Conservation (phyloP, 1,140 invertebrate species). For the Halyomorpha halys region DNA sequence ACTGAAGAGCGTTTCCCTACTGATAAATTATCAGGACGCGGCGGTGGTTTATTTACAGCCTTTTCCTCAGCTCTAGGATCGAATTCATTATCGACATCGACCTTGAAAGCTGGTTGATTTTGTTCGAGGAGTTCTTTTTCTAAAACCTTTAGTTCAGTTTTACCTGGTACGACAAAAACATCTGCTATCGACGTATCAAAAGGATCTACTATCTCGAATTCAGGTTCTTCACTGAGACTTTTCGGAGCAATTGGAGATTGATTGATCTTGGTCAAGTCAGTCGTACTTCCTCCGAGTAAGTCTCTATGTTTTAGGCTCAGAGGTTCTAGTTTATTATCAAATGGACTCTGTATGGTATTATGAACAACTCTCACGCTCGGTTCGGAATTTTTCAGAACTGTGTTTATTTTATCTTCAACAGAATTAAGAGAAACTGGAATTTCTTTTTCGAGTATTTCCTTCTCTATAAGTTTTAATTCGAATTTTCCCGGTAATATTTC, state of each 20-base stretch:
- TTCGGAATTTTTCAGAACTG: constrained; percentile 46
- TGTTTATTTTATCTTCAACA: constrained; percentile 32
- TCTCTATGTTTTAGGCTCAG: constrained; percentile 29
- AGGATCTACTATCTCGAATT: constrained; percentile 56
- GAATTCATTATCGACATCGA: constrained; percentile 49
- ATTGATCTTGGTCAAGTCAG: constrained; percentile 57
- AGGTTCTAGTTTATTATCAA: constrained; percentile 21
- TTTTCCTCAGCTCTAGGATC: constrained; percentile 51
- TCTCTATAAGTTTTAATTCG: constrained; percentile 51
- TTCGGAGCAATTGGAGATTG: constrained; percentile 56
- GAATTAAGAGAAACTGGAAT: constrained; percentile 21
- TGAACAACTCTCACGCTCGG: constrained; percentile 35
- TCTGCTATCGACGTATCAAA: constrained; percentile 73
- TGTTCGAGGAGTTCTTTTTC: constrained; percentile 57
- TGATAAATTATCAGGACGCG: constrained; percentile 29
- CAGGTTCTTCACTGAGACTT: constrained; percentile 37
- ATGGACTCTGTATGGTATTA: neutral
- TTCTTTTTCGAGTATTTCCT: constrained; percentile 45
- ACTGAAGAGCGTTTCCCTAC: constrained; percentile 28
- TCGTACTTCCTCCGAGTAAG: constrained; percentile 49
- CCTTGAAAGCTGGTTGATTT: constrained; percentile 21
- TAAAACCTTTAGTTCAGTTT: constrained; percentile 63
- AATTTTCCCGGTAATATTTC: constrained; percentile 58
- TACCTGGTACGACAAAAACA: constrained; percentile 55
- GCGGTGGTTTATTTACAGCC: constrained; percentile 12